Evolutionary conservation across 2,113 vertebrate genomes (phyloP).

Genomic region (Vimba vimba): DNA sequence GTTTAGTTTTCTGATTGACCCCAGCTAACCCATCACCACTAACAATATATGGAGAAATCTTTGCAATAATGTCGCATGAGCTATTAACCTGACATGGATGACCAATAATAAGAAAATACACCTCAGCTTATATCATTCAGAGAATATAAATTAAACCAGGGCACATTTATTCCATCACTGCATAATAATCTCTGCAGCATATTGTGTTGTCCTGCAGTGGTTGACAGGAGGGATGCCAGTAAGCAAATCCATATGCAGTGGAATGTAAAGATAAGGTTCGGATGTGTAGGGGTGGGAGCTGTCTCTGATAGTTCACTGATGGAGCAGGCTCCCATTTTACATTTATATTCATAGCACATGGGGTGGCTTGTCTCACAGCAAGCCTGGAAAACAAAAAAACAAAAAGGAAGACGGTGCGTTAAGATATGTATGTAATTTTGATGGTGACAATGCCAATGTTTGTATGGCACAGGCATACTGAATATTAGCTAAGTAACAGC

Average conservation of each 20-base stretch:
- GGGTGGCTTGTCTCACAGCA: neutral
- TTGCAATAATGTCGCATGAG: neutral
- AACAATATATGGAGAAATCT: neutral
- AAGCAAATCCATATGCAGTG: slow-evolving; percentile 36
- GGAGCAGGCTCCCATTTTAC: slow-evolving; percentile 44
- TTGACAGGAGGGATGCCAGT: slow-evolving; percentile 37
- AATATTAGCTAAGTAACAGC: neutral
- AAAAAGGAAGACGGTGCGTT: neutral
- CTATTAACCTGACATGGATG: slow-evolving; percentile 13
- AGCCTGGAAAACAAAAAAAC: neutral
- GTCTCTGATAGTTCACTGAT: slow-evolving; percentile 50
- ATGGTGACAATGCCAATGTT: slow-evolving; percentile 44
- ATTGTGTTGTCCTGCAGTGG: neutral
- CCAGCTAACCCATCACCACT: neutral
- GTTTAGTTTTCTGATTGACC: neutral
- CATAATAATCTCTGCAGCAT: slow-evolving; percentile 25
- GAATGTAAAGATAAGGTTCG: slow-evolving; percentile 40
- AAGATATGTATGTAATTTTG: slow-evolving; percentile 5
- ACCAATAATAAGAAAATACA: slow-evolving; percentile 21
- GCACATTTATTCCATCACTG: slow-evolving; percentile 22
- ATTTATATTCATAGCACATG: slow-evolving; percentile 53
- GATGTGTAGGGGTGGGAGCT: slow-evolving; percentile 28
- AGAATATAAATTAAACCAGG: slow-evolving; percentile 27
- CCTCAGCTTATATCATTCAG: slow-evolving; percentile 13
- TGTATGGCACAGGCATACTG: neutral